These are phyloP conservation scores for Gobio gobio DNA, from an alignment of 2,113 vertebrate species.

Conservation along the genomic window DNA sequence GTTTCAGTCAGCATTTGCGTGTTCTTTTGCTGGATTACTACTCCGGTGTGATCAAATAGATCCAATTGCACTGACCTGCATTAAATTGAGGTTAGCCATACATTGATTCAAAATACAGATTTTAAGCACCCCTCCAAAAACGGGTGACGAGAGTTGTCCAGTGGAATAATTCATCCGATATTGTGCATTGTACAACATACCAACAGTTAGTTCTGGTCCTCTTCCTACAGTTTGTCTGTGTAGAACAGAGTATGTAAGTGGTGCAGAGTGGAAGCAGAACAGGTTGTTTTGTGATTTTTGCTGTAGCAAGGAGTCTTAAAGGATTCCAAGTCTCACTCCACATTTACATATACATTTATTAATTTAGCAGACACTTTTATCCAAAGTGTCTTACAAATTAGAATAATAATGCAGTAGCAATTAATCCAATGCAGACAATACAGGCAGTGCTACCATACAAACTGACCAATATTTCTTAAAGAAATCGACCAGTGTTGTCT, in stretches of 20 bases:
- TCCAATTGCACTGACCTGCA: not conserved
- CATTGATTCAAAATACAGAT: not conserved
- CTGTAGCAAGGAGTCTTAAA: not conserved
- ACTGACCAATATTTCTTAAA: not conserved
- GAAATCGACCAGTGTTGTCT: not conserved
- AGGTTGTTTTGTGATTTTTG: not conserved
- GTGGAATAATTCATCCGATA: not conserved
- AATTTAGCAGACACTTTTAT: not conserved
- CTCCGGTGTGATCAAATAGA: not conserved
- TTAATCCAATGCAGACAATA: not conserved
- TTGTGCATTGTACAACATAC: too few species aligned
- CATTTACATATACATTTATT: not conserved
- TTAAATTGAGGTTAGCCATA: not conserved
- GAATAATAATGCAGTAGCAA: not conserved
- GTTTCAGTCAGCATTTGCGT: not conserved
- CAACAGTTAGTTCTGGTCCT: too few species aligned
- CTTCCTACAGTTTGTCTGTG: too few species aligned
- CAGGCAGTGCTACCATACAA: not conserved
- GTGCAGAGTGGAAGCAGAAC: not conserved
- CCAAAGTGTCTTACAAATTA: not conserved
- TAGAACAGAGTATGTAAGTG: too few species aligned
- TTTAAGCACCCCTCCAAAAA: not conserved
- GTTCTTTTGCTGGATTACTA: not conserved
- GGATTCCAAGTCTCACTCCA: not conserved
- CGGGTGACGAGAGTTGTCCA: not conserved